These are phyloP conservation scores for Cynodonichthys magdalenae DNA, from an alignment of 2,797 vertebrate genomes.

Conservation along the genomic window DNA sequence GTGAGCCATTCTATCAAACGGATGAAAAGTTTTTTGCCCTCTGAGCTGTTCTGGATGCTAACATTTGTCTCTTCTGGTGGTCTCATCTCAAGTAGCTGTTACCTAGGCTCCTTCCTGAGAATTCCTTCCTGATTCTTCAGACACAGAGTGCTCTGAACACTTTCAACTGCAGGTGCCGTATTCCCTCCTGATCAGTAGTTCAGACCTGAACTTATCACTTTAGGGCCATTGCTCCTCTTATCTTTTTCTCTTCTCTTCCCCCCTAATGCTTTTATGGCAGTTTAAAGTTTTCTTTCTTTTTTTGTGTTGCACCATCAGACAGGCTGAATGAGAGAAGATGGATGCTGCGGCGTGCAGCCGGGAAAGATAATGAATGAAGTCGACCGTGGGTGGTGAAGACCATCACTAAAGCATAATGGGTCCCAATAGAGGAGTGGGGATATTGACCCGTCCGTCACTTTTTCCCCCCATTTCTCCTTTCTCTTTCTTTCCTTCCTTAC, in stretches of 20 bases:
- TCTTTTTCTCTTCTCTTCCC: constrained; percentile 16
- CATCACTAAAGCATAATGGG: constrained; percentile 77
- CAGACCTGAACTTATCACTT: constrained; percentile 2
- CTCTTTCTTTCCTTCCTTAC: constrained; percentile 1
- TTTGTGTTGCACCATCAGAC: constrained; percentile 47
- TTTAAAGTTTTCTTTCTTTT: constrained; percentile 32
- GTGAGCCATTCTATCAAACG: no score
- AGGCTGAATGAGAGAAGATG: constrained; percentile 65
- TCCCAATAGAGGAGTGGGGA: constrained; percentile 69
- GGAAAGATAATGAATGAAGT: constrained; percentile 81
- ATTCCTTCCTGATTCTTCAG: neutral
- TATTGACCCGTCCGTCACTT: constrained; percentile 77
- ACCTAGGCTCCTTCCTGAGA: neutral
- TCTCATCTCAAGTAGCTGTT: neutral
- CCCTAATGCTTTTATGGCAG: constrained; percentile 41
- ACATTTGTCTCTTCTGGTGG: no score
- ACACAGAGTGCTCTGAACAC: neutral
- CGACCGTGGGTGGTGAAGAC: constrained; percentile 75
- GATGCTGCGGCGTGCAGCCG: constrained; percentile 65
- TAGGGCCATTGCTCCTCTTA: constrained; percentile 10
- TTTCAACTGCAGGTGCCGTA: no score
- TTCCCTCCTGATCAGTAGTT: neutral
- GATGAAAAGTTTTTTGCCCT: no score
- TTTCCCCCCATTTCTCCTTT: neutral
- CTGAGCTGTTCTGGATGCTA: no score